Percentiles rank a stretch among this genome's conserved stretches.
Evolutionary conservation across 2,113 vertebrate genomes (phyloP).

Genomic region (Corydoras sp.): DNA sequence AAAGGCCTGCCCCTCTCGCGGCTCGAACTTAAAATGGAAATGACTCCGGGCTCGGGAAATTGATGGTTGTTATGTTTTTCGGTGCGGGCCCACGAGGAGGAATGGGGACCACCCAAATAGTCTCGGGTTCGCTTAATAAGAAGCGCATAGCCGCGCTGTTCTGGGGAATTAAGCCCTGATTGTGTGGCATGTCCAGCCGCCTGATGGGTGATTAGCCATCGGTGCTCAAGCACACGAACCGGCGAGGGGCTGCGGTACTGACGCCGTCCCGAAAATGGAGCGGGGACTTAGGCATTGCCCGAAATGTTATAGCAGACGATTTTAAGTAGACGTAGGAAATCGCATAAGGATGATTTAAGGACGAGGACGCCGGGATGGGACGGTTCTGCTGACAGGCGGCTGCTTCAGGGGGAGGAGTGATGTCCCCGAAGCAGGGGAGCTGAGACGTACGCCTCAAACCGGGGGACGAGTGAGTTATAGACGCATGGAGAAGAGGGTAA

Average conservation of each 20-base stretch:
- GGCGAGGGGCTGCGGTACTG: no score
- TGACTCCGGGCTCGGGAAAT: slow-evolving; percentile 54
- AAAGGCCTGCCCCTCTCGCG: slow-evolving; percentile 27
- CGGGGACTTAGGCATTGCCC: no score
- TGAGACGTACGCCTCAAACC: slow-evolving; percentile 36
- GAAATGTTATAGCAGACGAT: no score
- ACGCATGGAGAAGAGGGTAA: no score
- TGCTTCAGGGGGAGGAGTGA: slow-evolving; percentile 4
- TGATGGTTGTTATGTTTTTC: slow-evolving; percentile 49
- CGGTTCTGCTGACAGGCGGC: slow-evolving; percentile 23
- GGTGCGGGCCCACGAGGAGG: slow-evolving; percentile 47
- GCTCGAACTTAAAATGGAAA: slow-evolving; percentile 50
- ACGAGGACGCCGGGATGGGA: background rate
- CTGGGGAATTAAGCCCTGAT: slow-evolving; percentile 45
- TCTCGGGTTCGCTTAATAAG: slow-evolving; percentile 46
- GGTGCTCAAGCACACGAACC: slow-evolving; percentile 16
- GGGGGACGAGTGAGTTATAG: no score
- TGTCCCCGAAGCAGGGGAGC: slow-evolving; percentile 33
- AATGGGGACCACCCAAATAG: slow-evolving; percentile 53
- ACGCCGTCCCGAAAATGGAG: background rate
- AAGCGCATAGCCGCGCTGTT: slow-evolving; percentile 49
- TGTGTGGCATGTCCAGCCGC: slow-evolving; percentile 32
- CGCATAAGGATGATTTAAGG: slow-evolving; percentile 3
- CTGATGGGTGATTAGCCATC: slow-evolving; percentile 26
- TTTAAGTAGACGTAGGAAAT: background rate